A percentile compares a stretch with the other conserved stretches of the same genome.
Conservation (phyloP, 2,888 invertebrate species). For the Megamerina dolium region DNA sequence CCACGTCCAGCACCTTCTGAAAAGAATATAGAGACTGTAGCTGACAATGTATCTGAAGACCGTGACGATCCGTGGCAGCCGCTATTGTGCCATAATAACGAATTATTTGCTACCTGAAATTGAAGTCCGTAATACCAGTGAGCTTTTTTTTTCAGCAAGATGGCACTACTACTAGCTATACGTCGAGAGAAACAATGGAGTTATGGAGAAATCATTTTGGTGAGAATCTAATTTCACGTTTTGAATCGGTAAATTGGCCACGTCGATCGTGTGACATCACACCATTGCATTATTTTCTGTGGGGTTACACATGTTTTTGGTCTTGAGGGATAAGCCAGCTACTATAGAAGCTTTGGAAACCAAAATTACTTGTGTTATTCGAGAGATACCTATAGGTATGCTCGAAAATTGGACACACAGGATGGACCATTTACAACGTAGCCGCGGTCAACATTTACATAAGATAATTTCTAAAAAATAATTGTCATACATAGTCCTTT, state of each 20-base stretch:
- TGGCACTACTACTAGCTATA: background rate
- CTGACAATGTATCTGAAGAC: no score
- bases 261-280: background rate
- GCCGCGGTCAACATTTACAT: no score
- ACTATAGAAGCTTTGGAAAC: background rate
- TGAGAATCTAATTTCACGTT: background rate
- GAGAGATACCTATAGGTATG: background rate
- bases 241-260: background rate
- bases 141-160: background rate
- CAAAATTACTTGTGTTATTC: background rate
- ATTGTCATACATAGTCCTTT: no score
- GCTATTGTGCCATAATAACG: no score
- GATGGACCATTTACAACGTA: no score
- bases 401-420: conserved; percentile 31
- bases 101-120: no score
- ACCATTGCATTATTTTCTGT: background rate
- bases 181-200: background rate
- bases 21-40: no score
- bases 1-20: no score
- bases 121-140: background rate
- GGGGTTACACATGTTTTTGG: background rate
- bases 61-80: no score
- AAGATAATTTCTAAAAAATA: no score
- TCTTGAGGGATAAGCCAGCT: no score
- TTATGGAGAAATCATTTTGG: background rate